Percentiles rank a stretch among this genome's conserved stretches.
Evolutionary conservation across 2,888 invertebrate species (phyloP).

Genomic region (Caenorhabditis sulstoni): DNA sequence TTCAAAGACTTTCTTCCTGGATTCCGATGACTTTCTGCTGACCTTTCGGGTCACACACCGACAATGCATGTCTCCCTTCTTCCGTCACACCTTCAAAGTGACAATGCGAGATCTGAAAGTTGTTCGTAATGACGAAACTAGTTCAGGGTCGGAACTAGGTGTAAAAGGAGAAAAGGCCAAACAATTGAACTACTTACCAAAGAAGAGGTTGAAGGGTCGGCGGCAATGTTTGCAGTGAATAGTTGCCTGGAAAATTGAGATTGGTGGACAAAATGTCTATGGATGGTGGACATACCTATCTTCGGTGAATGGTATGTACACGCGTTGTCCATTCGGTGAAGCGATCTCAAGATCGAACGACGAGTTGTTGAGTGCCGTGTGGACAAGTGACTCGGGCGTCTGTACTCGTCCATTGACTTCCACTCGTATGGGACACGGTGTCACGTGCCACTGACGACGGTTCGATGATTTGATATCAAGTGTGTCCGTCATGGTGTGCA

Average conservation of each 20-base stretch:
- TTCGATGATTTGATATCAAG: slow-evolving; percentile 29
- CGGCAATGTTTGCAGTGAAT: slow-evolving; percentile 37
- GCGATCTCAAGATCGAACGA: slow-evolving; percentile 25
- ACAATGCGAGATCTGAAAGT: slow-evolving; percentile 58
- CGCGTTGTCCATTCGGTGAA: slow-evolving; percentile 20
- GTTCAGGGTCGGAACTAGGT: slow-evolving; percentile 41
- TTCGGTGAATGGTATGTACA: slow-evolving; percentile 40
- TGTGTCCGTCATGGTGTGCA: slow-evolving; percentile 51
- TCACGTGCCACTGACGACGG: slow-evolving; percentile 38
- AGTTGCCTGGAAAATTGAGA: slow-evolving; percentile 34
- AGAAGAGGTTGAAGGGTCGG: slow-evolving; percentile 54
- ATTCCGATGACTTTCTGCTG: neutral
- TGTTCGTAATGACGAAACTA: slow-evolving; percentile 20
- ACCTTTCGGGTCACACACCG: slow-evolving; percentile 45
- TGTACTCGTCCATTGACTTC: slow-evolving; percentile 21
- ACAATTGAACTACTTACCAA: slow-evolving; percentile 53
- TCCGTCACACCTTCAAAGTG: slow-evolving; percentile 52
- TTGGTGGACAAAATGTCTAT: neutral
- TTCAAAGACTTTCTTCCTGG: too few relatives aligned
- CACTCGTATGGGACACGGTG: slow-evolving; percentile 33
- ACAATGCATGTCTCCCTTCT: slow-evolving; percentile 49
- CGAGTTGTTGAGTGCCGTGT: slow-evolving; percentile 19
- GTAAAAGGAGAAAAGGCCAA: slow-evolving; percentile 21
- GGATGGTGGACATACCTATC: slow-evolving; percentile 35
- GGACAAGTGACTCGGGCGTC: slow-evolving; percentile 39